These are phyloP conservation scores for Lota lota DNA, from an alignment of 2,113 vertebrate species.

Conservation along the genomic window DNA sequence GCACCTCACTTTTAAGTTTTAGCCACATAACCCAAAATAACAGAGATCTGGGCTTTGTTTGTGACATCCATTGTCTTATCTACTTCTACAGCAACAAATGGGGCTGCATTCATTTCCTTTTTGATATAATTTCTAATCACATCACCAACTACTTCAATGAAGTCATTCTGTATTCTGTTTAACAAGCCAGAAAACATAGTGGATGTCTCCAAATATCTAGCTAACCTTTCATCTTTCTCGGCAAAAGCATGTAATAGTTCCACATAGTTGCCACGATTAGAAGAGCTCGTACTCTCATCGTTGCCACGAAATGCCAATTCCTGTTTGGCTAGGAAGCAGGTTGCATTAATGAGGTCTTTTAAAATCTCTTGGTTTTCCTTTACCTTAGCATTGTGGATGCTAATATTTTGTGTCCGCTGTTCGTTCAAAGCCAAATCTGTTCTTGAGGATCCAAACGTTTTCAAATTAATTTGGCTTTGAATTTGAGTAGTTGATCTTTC, in stretches of 20 bases:
- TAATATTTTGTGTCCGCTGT: neutral
- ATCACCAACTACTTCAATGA: slow-evolving; percentile 32
- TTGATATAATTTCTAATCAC: slow-evolving; percentile 22
- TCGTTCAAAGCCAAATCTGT: neutral
- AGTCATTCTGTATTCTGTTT: slow-evolving; percentile 24
- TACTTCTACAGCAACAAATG: slow-evolving; percentile 23
- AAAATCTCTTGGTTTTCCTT: slow-evolving; percentile 13
- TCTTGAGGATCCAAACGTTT: neutral
- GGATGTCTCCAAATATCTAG: slow-evolving; percentile 14
- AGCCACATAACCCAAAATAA: slow-evolving; percentile 24
- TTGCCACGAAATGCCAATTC: slow-evolving; percentile 28
- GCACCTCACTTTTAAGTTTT: too few species aligned
- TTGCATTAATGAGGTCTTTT: slow-evolving; percentile 12
- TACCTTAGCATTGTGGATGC: slow-evolving; percentile 27
- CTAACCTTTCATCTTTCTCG: slow-evolving; percentile 24
- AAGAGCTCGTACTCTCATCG: slow-evolving; percentile 11
- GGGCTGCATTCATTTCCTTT: slow-evolving; percentile 17
- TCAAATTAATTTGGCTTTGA: slow-evolving; percentile 4
- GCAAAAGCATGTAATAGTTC: slow-evolving; percentile 19
- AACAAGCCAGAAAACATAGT: slow-evolving; percentile 19
- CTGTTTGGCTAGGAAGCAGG: slow-evolving; percentile 29
- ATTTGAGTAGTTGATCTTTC: slow-evolving; percentile 4
- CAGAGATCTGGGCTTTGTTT: slow-evolving; percentile 23
- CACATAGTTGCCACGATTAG: slow-evolving; percentile 8
- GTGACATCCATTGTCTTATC: slow-evolving; percentile 24